Base-by-base conservation (phyloP, 2,113 vertebrate species). In the Genyomyrus donnyi region DNA sequence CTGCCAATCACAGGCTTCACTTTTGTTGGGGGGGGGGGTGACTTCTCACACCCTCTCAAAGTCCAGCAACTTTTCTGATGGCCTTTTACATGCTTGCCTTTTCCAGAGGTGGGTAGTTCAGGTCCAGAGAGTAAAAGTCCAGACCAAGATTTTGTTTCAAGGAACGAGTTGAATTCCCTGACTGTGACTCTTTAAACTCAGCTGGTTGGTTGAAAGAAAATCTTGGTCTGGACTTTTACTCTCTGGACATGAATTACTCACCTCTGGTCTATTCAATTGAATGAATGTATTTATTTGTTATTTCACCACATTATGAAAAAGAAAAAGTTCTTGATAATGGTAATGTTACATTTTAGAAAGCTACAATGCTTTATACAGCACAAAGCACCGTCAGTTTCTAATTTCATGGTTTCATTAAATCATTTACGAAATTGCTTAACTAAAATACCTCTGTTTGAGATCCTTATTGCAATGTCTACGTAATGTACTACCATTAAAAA, bases 31-130 rank as follows among this genome's bases (percentile, higher is more conserved):
- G 7, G 58, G 62, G 87, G 90, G 50, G 92, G 42, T 93, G 48
- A 62, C 58, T 87, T 46, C 6, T 58, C 89, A 90, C 90, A 91
- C 50, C 92, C 85, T 84, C 35, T 88, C 31, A 74, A 45, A 80
- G 70, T 66, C 56, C 90, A 91, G 90, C 27, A 45, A 27, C 89
- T 91, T 58, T 85, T 85, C n/a, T 84, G 83, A 35, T 19, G 24
- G 70, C 31, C 70, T 74, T 74, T 74, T 74, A 35, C 31, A 74
- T 74, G 31, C 66, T 31, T 15, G 27, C 3, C 27, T 77, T 77
- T 77, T 77, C 15, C 62, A 70, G 62, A 31, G 62, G 62, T 31
- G 62, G 1, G 62, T 13, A 66, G 9, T 70, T 70, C 62, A 70
- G 62, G 27, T 70, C 27, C n/a, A 24, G 56, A 58, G 21, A 58